Evolutionary conservation across 2,888 invertebrate species (phyloP).

Genomic region (Nomada flava): DNA sequence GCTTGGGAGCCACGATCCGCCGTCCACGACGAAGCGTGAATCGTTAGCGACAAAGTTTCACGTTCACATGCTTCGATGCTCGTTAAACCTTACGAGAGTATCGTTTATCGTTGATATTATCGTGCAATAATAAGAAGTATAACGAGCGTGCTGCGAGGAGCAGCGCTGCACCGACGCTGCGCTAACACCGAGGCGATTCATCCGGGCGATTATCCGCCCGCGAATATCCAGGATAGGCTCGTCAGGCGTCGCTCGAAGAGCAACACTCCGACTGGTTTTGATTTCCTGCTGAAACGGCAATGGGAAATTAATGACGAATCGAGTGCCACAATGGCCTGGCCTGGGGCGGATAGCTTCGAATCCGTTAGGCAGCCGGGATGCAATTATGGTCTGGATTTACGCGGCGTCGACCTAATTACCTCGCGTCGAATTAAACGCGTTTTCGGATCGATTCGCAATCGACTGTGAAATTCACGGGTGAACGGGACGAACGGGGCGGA

Average conservation of each 20-base stretch:
- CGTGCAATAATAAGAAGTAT: not conserved
- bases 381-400: slow-evolving; percentile 56
- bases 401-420: slow-evolving; percentile 45
- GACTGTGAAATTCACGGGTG: not conserved
- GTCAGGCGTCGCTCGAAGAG: slow-evolving; percentile 14
- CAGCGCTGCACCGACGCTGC: too few relatives aligned
- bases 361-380: slow-evolving; percentile 38
- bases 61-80: not conserved
- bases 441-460: slow-evolving; percentile 23
- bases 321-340: slow-evolving; percentile 36
- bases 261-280: slow-evolving; percentile 33
- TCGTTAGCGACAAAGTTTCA: not conserved
- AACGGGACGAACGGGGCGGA: not conserved
- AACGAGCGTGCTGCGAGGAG: too few relatives aligned
- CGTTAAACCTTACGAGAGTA: not conserved
- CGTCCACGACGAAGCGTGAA: not conserved
- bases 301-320: slow-evolving; percentile 67
- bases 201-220: slow-evolving; percentile 27
- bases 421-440: slow-evolving; percentile 12
- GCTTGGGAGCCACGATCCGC: not conserved
- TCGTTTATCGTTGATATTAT: not conserved
- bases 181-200: slow-evolving; percentile 32
- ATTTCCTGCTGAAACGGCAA: slow-evolving; percentile 48
- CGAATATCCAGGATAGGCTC: not conserved
- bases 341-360: slow-evolving; percentile 51